These are phyloP conservation scores for Cephus pygmeus DNA, from an alignment of 2,888 invertebrate genomes.

Conservation along the genomic window DNA sequence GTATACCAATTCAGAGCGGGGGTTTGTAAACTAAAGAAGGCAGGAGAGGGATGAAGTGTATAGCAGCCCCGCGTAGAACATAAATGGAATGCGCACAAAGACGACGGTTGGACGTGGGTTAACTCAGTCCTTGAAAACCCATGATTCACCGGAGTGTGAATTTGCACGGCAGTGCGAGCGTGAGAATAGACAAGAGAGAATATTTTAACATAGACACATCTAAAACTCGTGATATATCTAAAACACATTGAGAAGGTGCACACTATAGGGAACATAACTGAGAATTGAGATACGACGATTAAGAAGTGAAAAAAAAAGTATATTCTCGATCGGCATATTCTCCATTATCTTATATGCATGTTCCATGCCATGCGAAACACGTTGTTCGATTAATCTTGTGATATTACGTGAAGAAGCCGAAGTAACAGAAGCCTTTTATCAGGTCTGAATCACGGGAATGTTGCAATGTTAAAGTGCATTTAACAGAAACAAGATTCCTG, in stretches of 20 bases:
- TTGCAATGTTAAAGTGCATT: neutral
- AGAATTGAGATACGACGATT: neutral
- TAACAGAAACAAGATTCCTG: neutral
- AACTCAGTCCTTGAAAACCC: constrained; percentile 1
- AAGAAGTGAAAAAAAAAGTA: neutral
- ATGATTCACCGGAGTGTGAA: constrained; percentile 4
- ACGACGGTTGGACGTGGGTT: neutral
- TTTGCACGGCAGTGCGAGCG: neutral
- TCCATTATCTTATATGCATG: neutral
- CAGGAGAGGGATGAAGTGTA: neutral
- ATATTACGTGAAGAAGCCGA: neutral
- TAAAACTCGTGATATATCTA: no score
- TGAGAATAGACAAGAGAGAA: neutral
- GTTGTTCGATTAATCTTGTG: neutral
- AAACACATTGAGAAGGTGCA: neutral
- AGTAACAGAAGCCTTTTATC: neutral
- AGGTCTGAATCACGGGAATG: neutral
- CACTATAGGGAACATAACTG: neutral
- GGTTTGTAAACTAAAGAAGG: neutral
- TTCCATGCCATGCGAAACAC: neutral
- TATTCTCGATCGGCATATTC: neutral
- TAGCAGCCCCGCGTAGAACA: neutral
- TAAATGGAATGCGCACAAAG: neutral
- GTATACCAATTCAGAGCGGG: neutral
- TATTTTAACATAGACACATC: neutral